phyloP scores from a whole-genome alignment of 2,888 invertebrate genomes.

The Nomada goodeniana region DNA sequence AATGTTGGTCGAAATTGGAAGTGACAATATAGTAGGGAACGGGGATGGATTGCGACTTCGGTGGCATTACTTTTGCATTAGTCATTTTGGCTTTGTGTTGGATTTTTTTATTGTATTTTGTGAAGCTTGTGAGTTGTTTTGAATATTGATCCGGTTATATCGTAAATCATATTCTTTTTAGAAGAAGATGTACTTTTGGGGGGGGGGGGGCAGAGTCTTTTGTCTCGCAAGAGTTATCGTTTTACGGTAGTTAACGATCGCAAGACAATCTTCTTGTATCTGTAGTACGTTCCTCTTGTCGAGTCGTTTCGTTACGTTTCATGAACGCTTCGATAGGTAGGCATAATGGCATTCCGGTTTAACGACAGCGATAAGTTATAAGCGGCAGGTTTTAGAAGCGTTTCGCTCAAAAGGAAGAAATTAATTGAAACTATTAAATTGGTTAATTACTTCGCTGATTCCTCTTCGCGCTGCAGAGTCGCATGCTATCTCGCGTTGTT shows the following conservation, averaged over 20 bases:
- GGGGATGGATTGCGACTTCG: too few relatives aligned
- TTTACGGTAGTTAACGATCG: neutral
- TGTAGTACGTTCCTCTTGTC: neutral
- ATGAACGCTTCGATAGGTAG: neutral
- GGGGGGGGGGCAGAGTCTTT: too few relatives aligned
- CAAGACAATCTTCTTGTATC: neutral
- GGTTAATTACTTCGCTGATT: neutral
- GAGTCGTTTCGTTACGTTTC: constrained; percentile 1
- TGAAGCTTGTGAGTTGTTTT: too few relatives aligned
- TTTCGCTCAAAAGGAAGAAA: neutral
- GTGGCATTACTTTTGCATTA: too few relatives aligned
- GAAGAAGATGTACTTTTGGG: too few relatives aligned
- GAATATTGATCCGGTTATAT: too few relatives aligned
- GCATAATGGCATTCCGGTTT: constrained; percentile 6
- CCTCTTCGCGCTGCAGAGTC: neutral
- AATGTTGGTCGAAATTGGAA: too few relatives aligned
- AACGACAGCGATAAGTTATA: constrained; percentile 1
- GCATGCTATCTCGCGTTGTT: neutral
- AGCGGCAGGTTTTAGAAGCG: neutral
- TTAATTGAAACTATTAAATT: constrained; percentile 7
- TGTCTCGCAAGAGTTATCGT: neutral
- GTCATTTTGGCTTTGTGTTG: too few relatives aligned
- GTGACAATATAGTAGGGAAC: too few relatives aligned
- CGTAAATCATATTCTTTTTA: too few relatives aligned
- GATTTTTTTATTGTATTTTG: too few relatives aligned